Base-by-base conservation (phyloP, 2,797 vertebrate species). In the Neosalanx taihuensis region DNA sequence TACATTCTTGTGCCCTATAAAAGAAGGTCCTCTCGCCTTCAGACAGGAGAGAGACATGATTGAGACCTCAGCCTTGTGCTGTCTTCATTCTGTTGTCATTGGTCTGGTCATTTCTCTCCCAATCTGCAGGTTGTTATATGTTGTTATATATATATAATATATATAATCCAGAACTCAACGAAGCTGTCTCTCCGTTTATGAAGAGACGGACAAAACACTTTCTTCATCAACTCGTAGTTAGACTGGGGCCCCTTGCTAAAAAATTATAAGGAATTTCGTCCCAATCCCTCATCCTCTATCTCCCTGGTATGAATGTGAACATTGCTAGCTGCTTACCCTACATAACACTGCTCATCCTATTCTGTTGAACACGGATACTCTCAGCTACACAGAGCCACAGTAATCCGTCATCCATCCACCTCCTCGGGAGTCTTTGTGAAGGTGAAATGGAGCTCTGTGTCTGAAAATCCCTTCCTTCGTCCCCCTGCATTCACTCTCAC, bases 401-500 rank as follows among this genome's bases (percentile, higher is more conserved):
- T 60, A 29, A 60, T 60, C 58, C 20, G 23, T 60, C 58, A 56
- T 56, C 51, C 51, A 56, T 56, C 18, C 51, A 60, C 20, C 3
- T 60, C 58, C 26, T 26, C 26, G 7, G 12, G 58, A 60, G 20
- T 23, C 26, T 58, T 58, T 57, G 53, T 56, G 18, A 17, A 6
- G 5, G 30, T 51, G 53, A 35, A 37, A 23, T 10, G 37, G n/a
- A 37, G 31, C 33, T 35, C 41, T 46, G 33, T 46, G 33, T 65
- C 33, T 46, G 64, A 9, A 23, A 46, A 46, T 37, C 37, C 29
- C 51, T 17, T n/a, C 51, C 18, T 56, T 5, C 7, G 17, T 10
- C 53, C 59, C 30, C 12, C 53, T 23, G 26, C 57, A 59, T 69
- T 74, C 65, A 46, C n/a, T 51, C 29, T 17, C 35, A n/a, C 31